A percentile compares a stretch with the other conserved stretches of the same genome.
Conservation (phyloP, 2,888 invertebrate species). For the Anoplius nigerrimus region DNA sequence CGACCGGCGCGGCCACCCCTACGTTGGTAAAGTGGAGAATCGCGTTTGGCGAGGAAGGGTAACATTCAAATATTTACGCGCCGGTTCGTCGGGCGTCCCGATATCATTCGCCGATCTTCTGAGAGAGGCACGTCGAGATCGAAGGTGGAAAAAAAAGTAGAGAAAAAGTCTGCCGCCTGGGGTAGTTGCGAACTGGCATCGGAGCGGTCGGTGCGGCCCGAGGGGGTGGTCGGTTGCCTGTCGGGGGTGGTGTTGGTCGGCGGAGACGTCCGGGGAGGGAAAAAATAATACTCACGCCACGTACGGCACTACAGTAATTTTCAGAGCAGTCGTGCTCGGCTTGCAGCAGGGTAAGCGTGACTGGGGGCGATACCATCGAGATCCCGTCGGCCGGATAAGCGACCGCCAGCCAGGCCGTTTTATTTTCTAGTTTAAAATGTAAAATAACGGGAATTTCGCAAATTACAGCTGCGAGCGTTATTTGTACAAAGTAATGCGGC, state of each 20-base stretch:
- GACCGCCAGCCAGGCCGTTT: slow-evolving; percentile 61
- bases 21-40: slow-evolving; percentile 64
- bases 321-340: slow-evolving; percentile 60
- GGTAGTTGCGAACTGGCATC: slow-evolving; percentile 32
- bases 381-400: slow-evolving; percentile 67
- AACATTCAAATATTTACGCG: slow-evolving; percentile 41
- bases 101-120: slow-evolving; percentile 34
- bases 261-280: slow-evolving; percentile 21
- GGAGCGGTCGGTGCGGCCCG: slow-evolving; percentile 18
- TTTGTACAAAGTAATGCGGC: slow-evolving; percentile 65
- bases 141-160: slow-evolving; percentile 29
- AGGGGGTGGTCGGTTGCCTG: slow-evolving; percentile 1
- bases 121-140: slow-evolving; percentile 47
- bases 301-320: slow-evolving; percentile 62
- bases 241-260: slow-evolving; percentile 7
- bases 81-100: slow-evolving; percentile 11
- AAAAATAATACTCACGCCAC: slow-evolving; percentile 62
- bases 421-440: slow-evolving; percentile 68
- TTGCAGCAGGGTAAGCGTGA: slow-evolving; percentile 68
- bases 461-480: slow-evolving; percentile 60
- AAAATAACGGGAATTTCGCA: slow-evolving; percentile 67
- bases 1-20: slow-evolving; percentile 27
- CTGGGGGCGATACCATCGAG: slow-evolving; percentile 68
- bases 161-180: slow-evolving; percentile 19
- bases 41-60: slow-evolving; percentile 22